Percentiles rank a stretch among this genome's conserved stretches.
phyloP scores from a whole-genome alignment of 2,113 vertebrate species.

The Gopherus flavomarginatus region DNA sequence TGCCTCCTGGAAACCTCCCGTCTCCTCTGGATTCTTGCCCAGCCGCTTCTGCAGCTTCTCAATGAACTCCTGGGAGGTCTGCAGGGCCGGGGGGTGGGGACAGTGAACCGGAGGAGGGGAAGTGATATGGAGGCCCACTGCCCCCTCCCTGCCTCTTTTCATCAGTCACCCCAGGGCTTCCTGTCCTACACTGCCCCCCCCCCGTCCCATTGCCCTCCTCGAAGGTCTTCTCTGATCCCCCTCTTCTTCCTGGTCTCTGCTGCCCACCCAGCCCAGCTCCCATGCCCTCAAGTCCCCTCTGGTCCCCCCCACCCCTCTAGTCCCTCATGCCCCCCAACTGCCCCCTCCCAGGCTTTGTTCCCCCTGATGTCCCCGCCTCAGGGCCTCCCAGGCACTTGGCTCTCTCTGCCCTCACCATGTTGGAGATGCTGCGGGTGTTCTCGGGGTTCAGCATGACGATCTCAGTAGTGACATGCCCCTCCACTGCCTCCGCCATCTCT shows the following conservation, averaged over 20 bases:
- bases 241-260: conserved; percentile 37
- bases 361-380: fast-evolving
- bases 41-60: conserved; percentile 89
- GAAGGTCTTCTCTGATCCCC: conserved; percentile 17
- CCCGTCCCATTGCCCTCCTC: not conserved
- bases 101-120: not conserved
- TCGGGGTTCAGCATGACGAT: conserved; percentile 97
- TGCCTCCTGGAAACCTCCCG: conserved; percentile 94
- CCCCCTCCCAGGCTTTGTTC: not conserved
- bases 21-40: conserved; percentile 93
- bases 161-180: not conserved
- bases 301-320: not conserved
- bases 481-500: conserved; percentile 94
- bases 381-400: not conserved
- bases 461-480: conserved; percentile 96
- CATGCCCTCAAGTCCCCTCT: not conserved
- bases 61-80: conserved; percentile 96
- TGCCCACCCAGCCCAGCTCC: conserved; percentile 16
- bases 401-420: conserved; percentile 82
- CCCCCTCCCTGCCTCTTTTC: not conserved
- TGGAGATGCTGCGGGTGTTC: conserved; percentile 93
- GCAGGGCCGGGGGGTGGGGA: fast-evolving
- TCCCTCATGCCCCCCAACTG: too few relatives aligned
- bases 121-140: not conserved
- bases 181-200: not conserved